Evolutionary conservation across 2,113 vertebrate species (phyloP), one percentile per base, ranked within the genome.

Genomic region (Cepphus grylle): DNA sequence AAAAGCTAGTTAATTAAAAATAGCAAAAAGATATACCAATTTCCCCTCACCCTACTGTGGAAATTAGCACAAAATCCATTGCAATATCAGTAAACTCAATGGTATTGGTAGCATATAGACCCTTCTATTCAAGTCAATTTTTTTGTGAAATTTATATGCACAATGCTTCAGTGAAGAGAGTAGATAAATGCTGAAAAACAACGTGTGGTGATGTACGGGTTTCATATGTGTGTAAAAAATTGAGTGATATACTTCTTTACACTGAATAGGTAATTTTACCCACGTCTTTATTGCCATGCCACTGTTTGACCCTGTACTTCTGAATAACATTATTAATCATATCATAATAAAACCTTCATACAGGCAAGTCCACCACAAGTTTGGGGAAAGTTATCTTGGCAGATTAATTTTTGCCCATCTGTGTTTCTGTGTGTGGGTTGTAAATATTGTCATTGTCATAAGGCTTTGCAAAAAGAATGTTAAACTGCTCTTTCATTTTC

Each of bases 371-470:
- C 55, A 88, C 40, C 23, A 53, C 45, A 66, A 55, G 85, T 88
- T 82, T 71, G 49, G 71, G 43, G 27, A 34, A 89, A 86, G 70
- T 81, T 95, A 52, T 90, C 88, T 86, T 77, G 92, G 72, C 90
- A 93, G 81, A 73, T 88, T 43, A 83, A 81, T 93, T 94, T 90
- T 86, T 95, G 15, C 50, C 76, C 83, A 90, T 92, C 80, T 95
- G 61, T 78, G 83, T 85, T 93, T 69, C 78, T 81, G 8, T 84
- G 25, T 49, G 55, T 63, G 72, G 82, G 94, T 47, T 76, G 72
- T 94, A 95, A 96, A 93, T 93, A 78, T 72, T 93, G 82, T 49
- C 47, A 69, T 74, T 91, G 27, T 96, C 38, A 49, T 52, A 49
- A 85, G 40, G 53, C 27, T 79, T 76, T 71, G 40, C 3, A 61